phyloP scores from a whole-genome alignment of 2,888 invertebrate genomes.

The Hydrotaea cyrtoneurina region DNA sequence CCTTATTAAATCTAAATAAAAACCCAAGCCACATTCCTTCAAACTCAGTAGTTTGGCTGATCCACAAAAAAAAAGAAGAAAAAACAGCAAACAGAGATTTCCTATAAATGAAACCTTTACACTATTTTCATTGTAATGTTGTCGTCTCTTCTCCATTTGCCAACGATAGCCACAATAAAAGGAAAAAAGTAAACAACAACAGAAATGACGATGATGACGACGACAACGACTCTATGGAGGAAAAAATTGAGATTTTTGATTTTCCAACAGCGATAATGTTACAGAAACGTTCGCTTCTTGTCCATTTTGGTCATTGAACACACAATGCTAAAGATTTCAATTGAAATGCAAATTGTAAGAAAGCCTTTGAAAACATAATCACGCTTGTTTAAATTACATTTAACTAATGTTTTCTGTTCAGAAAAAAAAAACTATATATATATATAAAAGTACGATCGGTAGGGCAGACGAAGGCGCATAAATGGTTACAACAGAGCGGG shows the following conservation, averaged over 20 bases:
- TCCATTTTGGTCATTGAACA: slow-evolving; percentile 59
- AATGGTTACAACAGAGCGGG: slow-evolving; percentile 32
- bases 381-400: slow-evolving; percentile 68
- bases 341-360: slow-evolving; percentile 68
- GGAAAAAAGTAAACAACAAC: not conserved
- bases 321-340: slow-evolving; percentile 60
- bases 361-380: slow-evolving; percentile 68
- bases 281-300: slow-evolving; percentile 49
- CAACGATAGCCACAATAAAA: slow-evolving; percentile 6
- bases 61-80: slow-evolving; percentile 33
- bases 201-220: slow-evolving; percentile 18
- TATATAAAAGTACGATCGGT: not conserved
- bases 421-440: not conserved
- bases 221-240: slow-evolving; percentile 24
- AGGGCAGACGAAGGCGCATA: not conserved
- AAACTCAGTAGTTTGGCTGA: slow-evolving; percentile 8
- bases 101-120: slow-evolving; percentile 33
- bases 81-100: slow-evolving; percentile 15
- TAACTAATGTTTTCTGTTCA: slow-evolving; percentile 59
- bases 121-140: slow-evolving; percentile 1
- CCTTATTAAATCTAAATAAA: not conserved
- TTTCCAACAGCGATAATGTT: slow-evolving; percentile 63
- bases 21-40: not conserved
- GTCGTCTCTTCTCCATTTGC: not conserved
- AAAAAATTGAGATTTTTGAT: slow-evolving; percentile 67